phyloP scores from a whole-genome alignment of 2,888 invertebrate genomes.

The Macroteleia sp. region DNA sequence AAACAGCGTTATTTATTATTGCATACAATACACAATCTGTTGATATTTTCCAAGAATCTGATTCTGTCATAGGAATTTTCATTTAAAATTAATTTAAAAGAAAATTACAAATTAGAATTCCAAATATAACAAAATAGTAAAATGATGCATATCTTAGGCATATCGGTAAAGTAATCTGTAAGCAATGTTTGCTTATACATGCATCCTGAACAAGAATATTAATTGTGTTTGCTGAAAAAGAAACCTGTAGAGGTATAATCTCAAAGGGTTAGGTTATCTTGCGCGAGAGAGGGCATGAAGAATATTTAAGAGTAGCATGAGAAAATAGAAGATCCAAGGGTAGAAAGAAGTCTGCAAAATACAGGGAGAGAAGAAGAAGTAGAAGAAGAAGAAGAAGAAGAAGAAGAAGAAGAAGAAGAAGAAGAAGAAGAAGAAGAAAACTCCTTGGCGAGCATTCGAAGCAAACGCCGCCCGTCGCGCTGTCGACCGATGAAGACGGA shows the following conservation, averaged over 20 bases:
- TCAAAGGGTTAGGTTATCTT: conserved; percentile 75
- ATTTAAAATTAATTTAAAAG: too few relatives aligned
- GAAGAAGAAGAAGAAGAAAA: conserved; percentile 80
- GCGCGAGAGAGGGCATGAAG: conserved; percentile 72
- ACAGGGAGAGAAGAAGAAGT: too few relatives aligned
- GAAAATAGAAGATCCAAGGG: conserved; percentile 68
- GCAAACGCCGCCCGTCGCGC: conserved; percentile 84
- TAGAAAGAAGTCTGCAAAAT: conserved; percentile 62
- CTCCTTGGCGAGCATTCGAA: conserved; percentile 83
- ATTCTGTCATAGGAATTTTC: too few relatives aligned
- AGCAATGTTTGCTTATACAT: conserved; percentile 72
- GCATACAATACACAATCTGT: not conserved
- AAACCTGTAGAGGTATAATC: conserved; percentile 72
- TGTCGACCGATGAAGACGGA: conserved; percentile 84
- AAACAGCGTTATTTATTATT: conserved; percentile 6
- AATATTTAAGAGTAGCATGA: conserved; percentile 74
- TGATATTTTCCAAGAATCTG: conserved; percentile 13
- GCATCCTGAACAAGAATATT: conserved; percentile 78
- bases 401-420: conserved; percentile 73
- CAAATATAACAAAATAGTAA: conserved; percentile 59
- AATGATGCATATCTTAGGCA: conserved; percentile 74
- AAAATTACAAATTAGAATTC: not conserved
- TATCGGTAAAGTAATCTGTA: conserved; percentile 74
- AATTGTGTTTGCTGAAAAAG: conserved; percentile 73
- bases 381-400: too few relatives aligned